phyloP scores from a whole-genome alignment of 2,888 invertebrate species.

The Nemotelus pantherinus region DNA sequence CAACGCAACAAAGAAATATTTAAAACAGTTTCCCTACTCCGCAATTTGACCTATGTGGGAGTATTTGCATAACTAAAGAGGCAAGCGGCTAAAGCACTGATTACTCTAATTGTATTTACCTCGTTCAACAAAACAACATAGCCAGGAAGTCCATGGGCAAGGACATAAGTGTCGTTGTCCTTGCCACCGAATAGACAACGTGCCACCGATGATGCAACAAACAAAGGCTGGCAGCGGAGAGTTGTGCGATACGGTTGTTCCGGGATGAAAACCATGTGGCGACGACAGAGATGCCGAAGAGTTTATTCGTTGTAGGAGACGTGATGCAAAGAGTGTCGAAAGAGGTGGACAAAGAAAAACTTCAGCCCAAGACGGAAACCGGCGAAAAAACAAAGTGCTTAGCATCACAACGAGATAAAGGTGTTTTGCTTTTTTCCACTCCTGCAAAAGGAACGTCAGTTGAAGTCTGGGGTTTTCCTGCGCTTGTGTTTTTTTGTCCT shows the following conservation, averaged over 20 bases:
- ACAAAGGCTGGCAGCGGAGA: no score
- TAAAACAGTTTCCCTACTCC: neutral
- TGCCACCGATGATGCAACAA: neutral
- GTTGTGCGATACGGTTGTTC: no score
- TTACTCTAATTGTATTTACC: slow-evolving; percentile 18
- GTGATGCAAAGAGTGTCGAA: neutral
- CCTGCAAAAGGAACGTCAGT: no score
- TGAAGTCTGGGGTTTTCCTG: no score
- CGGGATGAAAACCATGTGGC: no score
- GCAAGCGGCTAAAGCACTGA: slow-evolving; percentile 20
- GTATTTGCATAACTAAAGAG: neutral
- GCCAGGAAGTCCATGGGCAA: neutral
- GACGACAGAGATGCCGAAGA: no score
- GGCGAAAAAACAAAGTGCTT: neutral
- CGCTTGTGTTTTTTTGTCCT: no score
- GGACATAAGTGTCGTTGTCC: slow-evolving; percentile 30
- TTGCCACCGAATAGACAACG: neutral
- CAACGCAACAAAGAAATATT: no score
- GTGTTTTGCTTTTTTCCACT: neutral
- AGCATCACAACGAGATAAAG: neutral
- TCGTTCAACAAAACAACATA: neutral
- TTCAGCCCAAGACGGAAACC: neutral
- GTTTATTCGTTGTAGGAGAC: no score
- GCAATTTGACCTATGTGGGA: neutral
- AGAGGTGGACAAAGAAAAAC: neutral